These are phyloP conservation scores for Drosophila repleta DNA, from an alignment of 1,140 invertebrate genomes.

Conservation along the genomic window DNA sequence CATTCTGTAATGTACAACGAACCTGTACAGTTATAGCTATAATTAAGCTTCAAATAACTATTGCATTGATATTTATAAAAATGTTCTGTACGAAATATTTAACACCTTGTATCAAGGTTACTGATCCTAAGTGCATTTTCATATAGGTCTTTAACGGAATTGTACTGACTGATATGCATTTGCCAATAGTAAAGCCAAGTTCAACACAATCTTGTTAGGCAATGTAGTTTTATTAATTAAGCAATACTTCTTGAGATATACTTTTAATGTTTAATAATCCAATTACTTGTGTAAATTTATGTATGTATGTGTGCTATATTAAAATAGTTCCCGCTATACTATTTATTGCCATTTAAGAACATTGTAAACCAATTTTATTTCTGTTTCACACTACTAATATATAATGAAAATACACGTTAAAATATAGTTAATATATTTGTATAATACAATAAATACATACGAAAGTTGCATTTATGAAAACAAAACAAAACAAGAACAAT, in stretches of 20 bases:
- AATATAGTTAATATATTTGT: conserved; percentile 6
- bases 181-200: conserved; percentile 25
- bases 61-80: conserved; percentile 35
- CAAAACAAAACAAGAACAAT: too few species aligned
- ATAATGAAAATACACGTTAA: not conserved
- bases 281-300: conserved; percentile 41
- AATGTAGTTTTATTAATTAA: conserved; percentile 17
- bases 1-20: conserved; percentile 74
- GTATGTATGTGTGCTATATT: conserved; percentile 76
- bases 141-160: conserved; percentile 27
- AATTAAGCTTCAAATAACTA: conserved; percentile 14
- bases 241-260: conserved; percentile 1
- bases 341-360: conserved; percentile 77
- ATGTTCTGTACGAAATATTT: conserved; percentile 20
- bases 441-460: conserved; percentile 18
- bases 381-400: conserved; percentile 17
- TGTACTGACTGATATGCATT: conserved; percentile 54
- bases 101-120: conserved; percentile 83
- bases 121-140: conserved; percentile 65
- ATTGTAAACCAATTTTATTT: conserved; percentile 40
- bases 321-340: conserved; percentile 57
- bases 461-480: not conserved
- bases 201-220: conserved; percentile 4
- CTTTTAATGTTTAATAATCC: conserved; percentile 11
- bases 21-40: conserved; percentile 28